phyloP scores from a whole-genome alignment of 2,113 vertebrate species.

The Eretmochelys imbricata region DNA sequence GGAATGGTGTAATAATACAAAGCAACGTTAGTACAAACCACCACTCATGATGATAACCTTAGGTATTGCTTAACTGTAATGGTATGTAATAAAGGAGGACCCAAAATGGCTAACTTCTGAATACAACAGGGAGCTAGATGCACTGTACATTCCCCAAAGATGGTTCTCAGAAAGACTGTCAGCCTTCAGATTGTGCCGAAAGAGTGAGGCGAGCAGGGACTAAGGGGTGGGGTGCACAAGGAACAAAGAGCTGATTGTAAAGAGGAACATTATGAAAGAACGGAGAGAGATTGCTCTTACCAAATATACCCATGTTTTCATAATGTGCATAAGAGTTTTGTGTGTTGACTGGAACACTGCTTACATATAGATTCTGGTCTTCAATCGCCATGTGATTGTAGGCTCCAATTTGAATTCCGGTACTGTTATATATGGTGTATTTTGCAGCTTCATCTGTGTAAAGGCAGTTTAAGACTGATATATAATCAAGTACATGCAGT shows the following conservation, averaged over 20 bases:
- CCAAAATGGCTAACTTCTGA: neutral
- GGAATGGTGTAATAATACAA: neutral
- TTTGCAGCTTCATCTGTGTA: conserved; percentile 58
- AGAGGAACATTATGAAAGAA: neutral
- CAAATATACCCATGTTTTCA: conserved; percentile 63
- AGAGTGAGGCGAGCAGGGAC: neutral
- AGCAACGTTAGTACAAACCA: neutral
- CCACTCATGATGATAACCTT: neutral
- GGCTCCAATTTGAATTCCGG: conserved; percentile 79
- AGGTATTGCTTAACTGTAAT: neutral
- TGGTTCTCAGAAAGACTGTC: neutral
- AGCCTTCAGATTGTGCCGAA: neutral
- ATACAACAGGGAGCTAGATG: neutral
- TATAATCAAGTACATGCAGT: neutral
- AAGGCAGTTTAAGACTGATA: conserved; percentile 12
- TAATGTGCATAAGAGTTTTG: neutral
- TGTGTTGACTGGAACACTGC: neutral
- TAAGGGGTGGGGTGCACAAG: neutral
- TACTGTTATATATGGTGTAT: conserved; percentile 69
- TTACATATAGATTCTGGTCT: neutral
- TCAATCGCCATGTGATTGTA: conserved; percentile 76
- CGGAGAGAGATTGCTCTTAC: conserved; percentile 68
- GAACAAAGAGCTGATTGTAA: neutral
- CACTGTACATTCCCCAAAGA: neutral
- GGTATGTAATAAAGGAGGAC: neutral